Conservation (phyloP, 2,888 invertebrate genomes). For the Tachina lurida region DNA sequence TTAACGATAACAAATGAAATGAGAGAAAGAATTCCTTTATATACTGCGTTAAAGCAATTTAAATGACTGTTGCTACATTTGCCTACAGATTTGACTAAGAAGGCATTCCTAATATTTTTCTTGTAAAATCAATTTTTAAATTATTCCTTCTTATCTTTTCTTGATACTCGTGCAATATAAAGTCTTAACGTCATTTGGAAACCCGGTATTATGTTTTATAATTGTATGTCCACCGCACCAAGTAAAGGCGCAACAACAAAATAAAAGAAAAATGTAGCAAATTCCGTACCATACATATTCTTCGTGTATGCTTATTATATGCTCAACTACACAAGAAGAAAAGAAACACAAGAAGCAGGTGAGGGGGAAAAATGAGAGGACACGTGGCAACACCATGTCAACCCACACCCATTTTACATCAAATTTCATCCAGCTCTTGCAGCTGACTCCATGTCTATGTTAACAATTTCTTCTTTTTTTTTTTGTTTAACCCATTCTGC, state of each 20-base stretch:
- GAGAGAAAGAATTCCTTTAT: slow-evolving; percentile 28
- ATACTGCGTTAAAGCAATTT: slow-evolving; percentile 1
- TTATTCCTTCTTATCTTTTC: slow-evolving; percentile 56
- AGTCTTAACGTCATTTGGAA: slow-evolving; percentile 65
- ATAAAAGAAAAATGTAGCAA: slow-evolving; percentile 8
- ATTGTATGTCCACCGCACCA: slow-evolving; percentile 49
- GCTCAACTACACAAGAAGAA: slow-evolving; percentile 60
- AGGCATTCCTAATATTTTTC: slow-evolving; percentile 42
- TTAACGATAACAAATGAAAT: background rate
- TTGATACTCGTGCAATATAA: background rate
- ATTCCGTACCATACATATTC: slow-evolving; percentile 12
- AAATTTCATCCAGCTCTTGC: slow-evolving; percentile 61
- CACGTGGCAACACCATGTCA: slow-evolving; percentile 71
- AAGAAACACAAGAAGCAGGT: slow-evolving; percentile 19
- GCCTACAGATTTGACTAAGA: slow-evolving; percentile 13
- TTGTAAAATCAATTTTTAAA: slow-evolving; percentile 57
- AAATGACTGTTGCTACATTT: slow-evolving; percentile 20
- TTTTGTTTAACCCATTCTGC: slow-evolving; percentile 77
- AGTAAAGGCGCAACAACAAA: slow-evolving; percentile 9
- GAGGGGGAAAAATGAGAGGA: slow-evolving; percentile 28
- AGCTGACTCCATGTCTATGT: slow-evolving; percentile 24
- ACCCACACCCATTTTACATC: slow-evolving; percentile 64
- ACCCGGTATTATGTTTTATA: slow-evolving; percentile 46
- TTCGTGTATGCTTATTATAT: slow-evolving; percentile 62
- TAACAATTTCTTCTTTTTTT: slow-evolving; percentile 48